Percentiles rank a stretch among this genome's conserved stretches.
Conservation (phyloP, 2,797 vertebrate genomes). For the Hemibagrus guttatus region DNA sequence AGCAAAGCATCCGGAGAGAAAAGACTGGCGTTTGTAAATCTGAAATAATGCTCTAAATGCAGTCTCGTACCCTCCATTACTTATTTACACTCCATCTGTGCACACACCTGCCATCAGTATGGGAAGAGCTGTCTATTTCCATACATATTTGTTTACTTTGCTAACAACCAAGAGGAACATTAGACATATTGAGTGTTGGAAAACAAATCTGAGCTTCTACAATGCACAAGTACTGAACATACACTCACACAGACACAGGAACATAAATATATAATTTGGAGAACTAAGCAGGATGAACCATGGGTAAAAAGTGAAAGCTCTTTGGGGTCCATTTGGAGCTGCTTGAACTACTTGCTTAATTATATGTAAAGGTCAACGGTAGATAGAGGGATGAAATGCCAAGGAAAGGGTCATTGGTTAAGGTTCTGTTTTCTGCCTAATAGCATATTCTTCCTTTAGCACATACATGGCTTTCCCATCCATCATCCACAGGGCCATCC, state of each 20-base stretch:
- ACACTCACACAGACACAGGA: slow-evolving; percentile 10
- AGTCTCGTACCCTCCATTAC: slow-evolving; percentile 13
- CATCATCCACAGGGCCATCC: slow-evolving; percentile 48
- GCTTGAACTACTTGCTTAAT: slow-evolving; percentile 74
- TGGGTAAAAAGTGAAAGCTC: slow-evolving; percentile 52
- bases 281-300: slow-evolving; percentile 57
- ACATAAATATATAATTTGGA: slow-evolving; percentile 54
- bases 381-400: slow-evolving; percentile 58
- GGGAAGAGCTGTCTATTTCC: not conserved
- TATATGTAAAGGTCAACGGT: slow-evolving; percentile 71
- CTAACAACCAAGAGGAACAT: slow-evolving; percentile 13
- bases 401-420: slow-evolving; percentile 61
- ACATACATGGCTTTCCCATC: slow-evolving; percentile 48
- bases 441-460: slow-evolving; percentile 60
- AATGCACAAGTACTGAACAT: slow-evolving; percentile 12
- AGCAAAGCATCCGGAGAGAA: not conserved
- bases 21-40: not conserved
- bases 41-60: slow-evolving; percentile 50
- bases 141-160: slow-evolving; percentile 20
- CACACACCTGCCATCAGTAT: slow-evolving; percentile 17
- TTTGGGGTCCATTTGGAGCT: slow-evolving; percentile 70
- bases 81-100: slow-evolving; percentile 26
- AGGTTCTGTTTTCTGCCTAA: slow-evolving; percentile 58
- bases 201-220: slow-evolving; percentile 20
- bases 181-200: not conserved